Evolutionary conservation across 2,113 vertebrate genomes (phyloP).

Genomic region (Natator depressus): DNA sequence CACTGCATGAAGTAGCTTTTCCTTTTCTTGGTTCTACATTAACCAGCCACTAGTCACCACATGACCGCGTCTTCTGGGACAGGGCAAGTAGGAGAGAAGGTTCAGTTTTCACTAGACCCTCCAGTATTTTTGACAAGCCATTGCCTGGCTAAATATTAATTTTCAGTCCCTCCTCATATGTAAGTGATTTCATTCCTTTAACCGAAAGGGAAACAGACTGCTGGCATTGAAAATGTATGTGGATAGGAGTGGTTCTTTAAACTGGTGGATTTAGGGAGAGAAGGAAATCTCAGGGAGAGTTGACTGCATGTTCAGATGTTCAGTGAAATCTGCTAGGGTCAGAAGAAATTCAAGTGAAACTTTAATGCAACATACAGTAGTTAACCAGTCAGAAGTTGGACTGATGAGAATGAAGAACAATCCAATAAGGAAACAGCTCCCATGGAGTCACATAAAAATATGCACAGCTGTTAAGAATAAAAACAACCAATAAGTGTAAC

Average conservation of each 20-base stretch:
- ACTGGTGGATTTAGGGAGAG: neutral
- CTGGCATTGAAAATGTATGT: neutral
- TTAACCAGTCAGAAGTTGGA: neutral
- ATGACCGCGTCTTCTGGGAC: neutral
- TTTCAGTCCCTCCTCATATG: neutral
- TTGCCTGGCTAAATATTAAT: neutral
- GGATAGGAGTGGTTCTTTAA: neutral
- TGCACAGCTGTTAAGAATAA: neutral
- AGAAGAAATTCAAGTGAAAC: neutral
- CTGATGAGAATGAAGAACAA: neutral
- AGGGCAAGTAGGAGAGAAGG: neutral
- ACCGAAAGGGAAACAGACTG: neutral
- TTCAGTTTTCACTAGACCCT: neutral
- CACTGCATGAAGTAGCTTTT: rapidly evolving
- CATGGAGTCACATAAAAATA: neutral
- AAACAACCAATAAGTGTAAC: neutral
- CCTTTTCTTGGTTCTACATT: neutral
- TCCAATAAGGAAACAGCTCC: neutral
- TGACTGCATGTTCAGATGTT: neutral
- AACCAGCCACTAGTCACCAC: rapidly evolving
- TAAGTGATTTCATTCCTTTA: neutral
- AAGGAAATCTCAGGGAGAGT: neutral
- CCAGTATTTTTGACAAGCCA: neutral
- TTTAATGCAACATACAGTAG: neutral
- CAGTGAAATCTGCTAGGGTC: neutral